Evolutionary conservation across 1,140 invertebrate species (phyloP).

Genomic region (Rhynchophorus ferrugineus): DNA sequence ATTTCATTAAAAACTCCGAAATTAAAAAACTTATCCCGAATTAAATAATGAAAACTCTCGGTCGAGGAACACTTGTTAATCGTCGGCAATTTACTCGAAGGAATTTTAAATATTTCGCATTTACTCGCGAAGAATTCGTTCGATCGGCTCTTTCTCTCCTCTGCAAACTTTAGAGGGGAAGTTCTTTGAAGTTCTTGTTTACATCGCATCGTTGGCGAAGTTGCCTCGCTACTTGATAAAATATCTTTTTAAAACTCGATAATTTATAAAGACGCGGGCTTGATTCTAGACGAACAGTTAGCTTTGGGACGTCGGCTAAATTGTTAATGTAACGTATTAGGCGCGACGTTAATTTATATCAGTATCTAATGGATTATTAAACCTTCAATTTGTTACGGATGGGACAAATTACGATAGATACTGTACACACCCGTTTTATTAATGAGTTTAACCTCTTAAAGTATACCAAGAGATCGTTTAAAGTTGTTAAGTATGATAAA

Average conservation of each 20-base stretch:
- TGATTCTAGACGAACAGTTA: background rate
- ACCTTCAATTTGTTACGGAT: too few relatives aligned
- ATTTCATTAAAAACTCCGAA: slow-evolving; percentile 4
- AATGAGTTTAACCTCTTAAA: too few relatives aligned
- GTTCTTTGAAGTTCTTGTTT: slow-evolving; percentile 15
- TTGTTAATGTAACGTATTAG: too few relatives aligned
- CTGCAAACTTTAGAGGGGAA: slow-evolving; percentile 9
- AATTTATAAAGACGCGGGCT: background rate
- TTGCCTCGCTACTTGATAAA: slow-evolving; percentile 6
- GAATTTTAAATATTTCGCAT: slow-evolving; percentile 19
- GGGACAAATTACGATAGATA: too few relatives aligned
- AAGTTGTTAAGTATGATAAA: too few relatives aligned
- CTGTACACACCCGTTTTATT: too few relatives aligned
- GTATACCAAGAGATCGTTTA: too few relatives aligned
- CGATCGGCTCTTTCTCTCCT: slow-evolving; percentile 3
- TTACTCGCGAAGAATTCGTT: slow-evolving; percentile 14
- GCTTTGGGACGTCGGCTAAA: too few relatives aligned
- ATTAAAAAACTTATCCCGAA: slow-evolving; percentile 4
- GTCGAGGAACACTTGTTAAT: slow-evolving; percentile 12
- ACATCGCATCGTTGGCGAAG: slow-evolving; percentile 5
- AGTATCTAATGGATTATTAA: too few relatives aligned
- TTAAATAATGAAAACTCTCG: slow-evolving; percentile 1
- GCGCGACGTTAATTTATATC: too few relatives aligned
- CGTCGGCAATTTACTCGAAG: slow-evolving; percentile 10
- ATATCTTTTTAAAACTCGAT: background rate